Conservation (phyloP, 1,140 invertebrate genomes). For the Drosophila busckii region DNA sequence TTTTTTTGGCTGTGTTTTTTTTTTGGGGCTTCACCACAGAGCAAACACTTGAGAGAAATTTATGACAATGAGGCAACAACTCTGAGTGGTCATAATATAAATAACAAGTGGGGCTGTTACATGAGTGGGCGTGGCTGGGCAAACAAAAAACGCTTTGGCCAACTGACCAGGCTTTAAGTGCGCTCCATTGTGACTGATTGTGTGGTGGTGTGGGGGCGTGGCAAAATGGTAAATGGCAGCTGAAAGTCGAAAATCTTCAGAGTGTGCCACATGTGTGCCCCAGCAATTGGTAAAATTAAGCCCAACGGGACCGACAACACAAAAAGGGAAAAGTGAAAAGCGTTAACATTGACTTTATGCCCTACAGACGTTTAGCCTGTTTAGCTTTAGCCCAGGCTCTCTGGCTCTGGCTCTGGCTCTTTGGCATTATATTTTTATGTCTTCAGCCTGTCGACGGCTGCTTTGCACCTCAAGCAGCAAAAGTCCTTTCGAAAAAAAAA, state of each 20-base stretch:
- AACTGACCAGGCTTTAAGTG: slow-evolving; percentile 59
- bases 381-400: too few species aligned
- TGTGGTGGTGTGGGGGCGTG: slow-evolving; percentile 53
- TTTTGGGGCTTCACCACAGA: slow-evolving; percentile 28
- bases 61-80: slow-evolving; percentile 75
- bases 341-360: slow-evolving; percentile 50
- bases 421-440: slow-evolving; percentile 59
- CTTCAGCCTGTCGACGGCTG: slow-evolving; percentile 18
- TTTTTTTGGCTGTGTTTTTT: slow-evolving; percentile 14
- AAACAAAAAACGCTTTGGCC: slow-evolving; percentile 27
- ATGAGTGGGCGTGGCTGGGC: slow-evolving; percentile 37
- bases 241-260: slow-evolving; percentile 7
- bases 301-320: slow-evolving; percentile 45
- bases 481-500: too few species aligned
- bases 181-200: slow-evolving; percentile 52
- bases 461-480: slow-evolving; percentile 24
- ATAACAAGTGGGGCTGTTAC: slow-evolving; percentile 63
- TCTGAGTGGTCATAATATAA: slow-evolving; percentile 74
- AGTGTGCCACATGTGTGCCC: slow-evolving; percentile 55
- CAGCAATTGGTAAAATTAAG: slow-evolving; percentile 67
- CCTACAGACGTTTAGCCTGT: slow-evolving; percentile 41
- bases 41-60: slow-evolving; percentile 72
- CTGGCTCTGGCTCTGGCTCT: slow-evolving; percentile 30
- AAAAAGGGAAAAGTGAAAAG: slow-evolving; percentile 40
- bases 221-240: slow-evolving; percentile 23